Evolutionary conservation across 2,113 vertebrate genomes (phyloP).

Genomic region (Poeciliopsis turrubarensis): DNA sequence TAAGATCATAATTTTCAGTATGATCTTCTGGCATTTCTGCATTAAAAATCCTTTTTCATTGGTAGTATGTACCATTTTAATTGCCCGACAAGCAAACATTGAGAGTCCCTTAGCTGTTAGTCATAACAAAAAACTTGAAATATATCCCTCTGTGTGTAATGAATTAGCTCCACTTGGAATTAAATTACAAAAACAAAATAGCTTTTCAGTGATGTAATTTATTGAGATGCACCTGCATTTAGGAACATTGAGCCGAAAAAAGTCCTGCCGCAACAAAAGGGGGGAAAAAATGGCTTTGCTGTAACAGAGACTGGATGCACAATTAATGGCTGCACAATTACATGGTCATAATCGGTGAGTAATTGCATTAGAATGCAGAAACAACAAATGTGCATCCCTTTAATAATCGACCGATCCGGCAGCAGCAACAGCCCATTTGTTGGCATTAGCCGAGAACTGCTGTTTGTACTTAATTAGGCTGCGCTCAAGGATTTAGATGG

Average conservation of each 20-base stretch:
- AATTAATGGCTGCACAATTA: conserved; percentile 73
- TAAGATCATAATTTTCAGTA: not conserved
- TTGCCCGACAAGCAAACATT: not conserved
- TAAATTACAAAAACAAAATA: not conserved
- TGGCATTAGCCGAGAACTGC: conserved; percentile 62
- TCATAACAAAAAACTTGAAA: not conserved
- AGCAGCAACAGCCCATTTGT: conserved; percentile 57
- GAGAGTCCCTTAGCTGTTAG: no score
- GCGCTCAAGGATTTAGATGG: conserved; percentile 62
- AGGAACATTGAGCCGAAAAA: conserved; percentile 20
- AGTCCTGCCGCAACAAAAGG: conserved; percentile 13
- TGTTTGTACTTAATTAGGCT: conserved; percentile 72
- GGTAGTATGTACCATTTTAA: not conserved
- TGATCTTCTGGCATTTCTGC: not conserved
- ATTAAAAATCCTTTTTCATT: not conserved
- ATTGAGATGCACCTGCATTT: conserved; percentile 18
- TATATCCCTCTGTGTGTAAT: not conserved
- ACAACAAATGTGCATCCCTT: conserved; percentile 65
- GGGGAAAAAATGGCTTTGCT: not conserved
- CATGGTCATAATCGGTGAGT: conserved; percentile 73
- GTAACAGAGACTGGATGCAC: conserved; percentile 51
- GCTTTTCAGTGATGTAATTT: not conserved
- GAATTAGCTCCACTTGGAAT: not conserved
- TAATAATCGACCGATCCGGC: conserved; percentile 61
- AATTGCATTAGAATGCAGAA: conserved; percentile 73